Evolutionary conservation across 2,797 vertebrate species (phyloP).

Genomic region (Tragelaphus eurycerus): DNA sequence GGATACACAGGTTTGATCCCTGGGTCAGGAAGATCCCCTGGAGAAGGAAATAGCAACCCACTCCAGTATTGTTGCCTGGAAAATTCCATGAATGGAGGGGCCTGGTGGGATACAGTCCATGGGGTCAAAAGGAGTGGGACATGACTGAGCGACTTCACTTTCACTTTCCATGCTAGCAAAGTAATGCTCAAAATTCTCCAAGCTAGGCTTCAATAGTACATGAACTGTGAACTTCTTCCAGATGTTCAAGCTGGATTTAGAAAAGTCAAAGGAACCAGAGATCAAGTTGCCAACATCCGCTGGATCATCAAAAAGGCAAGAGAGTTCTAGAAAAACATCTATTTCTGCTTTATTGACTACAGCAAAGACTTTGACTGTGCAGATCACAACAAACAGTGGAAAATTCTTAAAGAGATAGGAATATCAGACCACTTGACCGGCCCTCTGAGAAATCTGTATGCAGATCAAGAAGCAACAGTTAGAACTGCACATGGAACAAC

Average conservation of each 20-base stretch:
- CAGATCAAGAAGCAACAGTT: not conserved
- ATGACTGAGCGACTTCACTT: not conserved
- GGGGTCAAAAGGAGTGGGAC: not conserved
- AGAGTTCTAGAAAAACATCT: not conserved
- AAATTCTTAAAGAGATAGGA: not conserved
- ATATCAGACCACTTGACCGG: not conserved
- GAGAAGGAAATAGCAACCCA: not conserved
- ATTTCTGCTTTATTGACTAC: not conserved
- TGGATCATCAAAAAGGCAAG: not conserved
- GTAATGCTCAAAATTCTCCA: not conserved
- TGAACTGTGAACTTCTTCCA: not conserved
- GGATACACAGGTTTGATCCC: not conserved
- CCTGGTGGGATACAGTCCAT: not conserved
- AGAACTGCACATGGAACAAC: not conserved
- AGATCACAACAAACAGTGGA: not conserved
- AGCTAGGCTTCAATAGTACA: not conserved
- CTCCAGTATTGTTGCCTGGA: not conserved
- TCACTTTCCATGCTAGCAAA: not conserved
- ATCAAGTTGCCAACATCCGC: not conserved
- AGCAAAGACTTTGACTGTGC: not conserved
- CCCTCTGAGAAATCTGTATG: not conserved
- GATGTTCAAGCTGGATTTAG: not conserved
- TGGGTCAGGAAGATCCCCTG: not conserved
- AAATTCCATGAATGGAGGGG: not conserved
- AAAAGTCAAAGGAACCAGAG: not conserved